Evolutionary conservation across 1,140 invertebrate genomes (phyloP), one percentile per base, ranked within the genome.

Genomic region (Zaprionus ghesquierei): DNA sequence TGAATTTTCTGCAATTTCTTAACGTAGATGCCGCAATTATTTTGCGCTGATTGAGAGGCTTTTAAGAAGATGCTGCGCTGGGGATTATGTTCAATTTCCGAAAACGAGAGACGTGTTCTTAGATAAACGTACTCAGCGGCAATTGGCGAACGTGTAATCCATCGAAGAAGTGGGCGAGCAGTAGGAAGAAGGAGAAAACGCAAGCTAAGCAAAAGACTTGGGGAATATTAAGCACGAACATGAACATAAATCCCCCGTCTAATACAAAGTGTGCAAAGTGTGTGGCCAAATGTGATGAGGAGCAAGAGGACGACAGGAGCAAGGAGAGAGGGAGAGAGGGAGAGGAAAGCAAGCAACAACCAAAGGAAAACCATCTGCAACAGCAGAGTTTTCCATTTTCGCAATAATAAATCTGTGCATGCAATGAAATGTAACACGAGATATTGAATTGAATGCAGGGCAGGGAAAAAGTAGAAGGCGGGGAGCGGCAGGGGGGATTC

Each of bases 391-490:
- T 79, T 63, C 69, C 75, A 68, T 81, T 81, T 56, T 56, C 72
- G 76, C 71, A 73, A 80, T 77, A 90, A 90, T 90, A 90, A 90
- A 90, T 90, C 79, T 86, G 74, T 63, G 69, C 77, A 85, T 84
- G 87, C 87, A 90, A 89, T 89, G 84, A 90, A 90, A 90, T 90
- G 87, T 90, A 90, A 87, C 81, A 87, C 87, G 82, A 90, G 81
- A 87, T 90, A 90, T 90, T 90, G 82, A 90, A 90, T 90, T 90
- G 76, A 80, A 82, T 86, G 73, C 69, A 46, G 72, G 6, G n/a
- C n/a, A 51, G 23, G 29, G 10, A 27, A 6, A 33, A n/a, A 20
- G 18, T 49, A 10, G 54, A n/a, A 0, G 18, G 49, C 8, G 18
- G n/a, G 4, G 53, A 15, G 29, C 4, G 25, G 29, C 4, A 23